phyloP scores from a whole-genome alignment of 2,888 invertebrate species.

The Steromphala cineraria region DNA sequence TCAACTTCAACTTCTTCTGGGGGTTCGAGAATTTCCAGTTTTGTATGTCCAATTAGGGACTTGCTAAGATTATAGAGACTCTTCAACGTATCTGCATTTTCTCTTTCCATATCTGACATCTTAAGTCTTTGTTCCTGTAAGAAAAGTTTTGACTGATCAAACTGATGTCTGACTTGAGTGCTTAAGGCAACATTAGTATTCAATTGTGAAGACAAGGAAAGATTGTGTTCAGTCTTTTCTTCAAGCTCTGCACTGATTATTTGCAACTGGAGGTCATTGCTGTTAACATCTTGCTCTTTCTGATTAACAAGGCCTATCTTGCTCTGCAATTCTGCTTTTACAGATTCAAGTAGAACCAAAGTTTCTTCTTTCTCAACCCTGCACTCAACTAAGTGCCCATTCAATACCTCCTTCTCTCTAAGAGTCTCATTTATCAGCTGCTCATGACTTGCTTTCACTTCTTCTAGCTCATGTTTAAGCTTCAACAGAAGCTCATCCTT shows the following conservation, averaged over 20 bases:
- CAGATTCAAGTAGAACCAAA: neutral
- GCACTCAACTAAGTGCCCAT: neutral
- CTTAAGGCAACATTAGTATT: neutral
- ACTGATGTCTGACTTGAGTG: neutral
- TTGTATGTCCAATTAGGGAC: neutral
- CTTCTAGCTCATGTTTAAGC: neutral
- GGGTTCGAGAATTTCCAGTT: neutral
- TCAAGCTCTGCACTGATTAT: neutral
- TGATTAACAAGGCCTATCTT: neutral
- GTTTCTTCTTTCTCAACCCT: neutral
- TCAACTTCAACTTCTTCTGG: neutral
- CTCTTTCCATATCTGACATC: neutral
- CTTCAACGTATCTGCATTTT: neutral
- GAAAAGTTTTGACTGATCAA: slow-evolving; percentile 6
- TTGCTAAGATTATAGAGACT: neutral
- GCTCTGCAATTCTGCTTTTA: neutral
- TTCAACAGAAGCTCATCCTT: neutral
- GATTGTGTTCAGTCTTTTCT: neutral
- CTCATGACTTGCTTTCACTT: neutral
- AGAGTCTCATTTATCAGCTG: neutral
- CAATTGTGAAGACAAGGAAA: neutral
- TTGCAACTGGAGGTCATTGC: neutral
- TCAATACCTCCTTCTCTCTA: neutral
- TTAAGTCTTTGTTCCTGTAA: slow-evolving; percentile 1
- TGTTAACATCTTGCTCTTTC: neutral